Percentiles rank a stretch among this genome's conserved stretches.
Evolutionary conservation across 2,797 vertebrate genomes (phyloP).

Genomic region (Sebastes trivittatus): DNA sequence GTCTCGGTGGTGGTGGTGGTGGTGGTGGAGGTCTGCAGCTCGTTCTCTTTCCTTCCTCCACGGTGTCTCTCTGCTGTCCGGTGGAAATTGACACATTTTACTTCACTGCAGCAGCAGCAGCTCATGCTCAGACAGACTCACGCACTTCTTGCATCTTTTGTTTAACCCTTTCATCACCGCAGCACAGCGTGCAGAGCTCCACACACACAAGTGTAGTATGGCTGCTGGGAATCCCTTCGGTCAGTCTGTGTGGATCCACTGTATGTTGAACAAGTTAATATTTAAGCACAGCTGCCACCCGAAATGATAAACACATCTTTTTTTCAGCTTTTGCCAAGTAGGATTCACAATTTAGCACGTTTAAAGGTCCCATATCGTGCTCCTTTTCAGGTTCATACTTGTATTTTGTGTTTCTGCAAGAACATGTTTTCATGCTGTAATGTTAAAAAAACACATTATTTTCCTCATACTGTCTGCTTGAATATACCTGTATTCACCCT

Average conservation of each 20-base stretch:
- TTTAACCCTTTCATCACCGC: conserved; percentile 69
- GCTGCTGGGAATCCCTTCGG: not conserved
- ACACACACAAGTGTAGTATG: not conserved
- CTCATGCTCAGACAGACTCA: conserved; percentile 77
- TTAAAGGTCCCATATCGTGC: no score
- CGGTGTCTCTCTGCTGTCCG: conserved; percentile 62
- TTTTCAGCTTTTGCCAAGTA: no score
- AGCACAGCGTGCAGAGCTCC: not conserved
- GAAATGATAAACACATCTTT: no score
- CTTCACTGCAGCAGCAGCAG: conserved; percentile 79
- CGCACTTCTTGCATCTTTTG: conserved; percentile 46
- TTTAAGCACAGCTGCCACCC: no score
- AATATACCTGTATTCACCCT: no score
- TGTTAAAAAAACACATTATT: no score
- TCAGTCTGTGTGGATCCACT: not conserved
- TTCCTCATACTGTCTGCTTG: no score
- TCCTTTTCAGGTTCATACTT: no score
- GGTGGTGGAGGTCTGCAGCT: conserved; percentile 2
- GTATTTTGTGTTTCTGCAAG: rapidly evolving
- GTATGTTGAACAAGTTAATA: no score
- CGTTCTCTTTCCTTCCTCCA: conserved; percentile 14
- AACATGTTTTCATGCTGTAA: no score
- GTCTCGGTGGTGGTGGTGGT: conserved; percentile 8
- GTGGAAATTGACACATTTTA: conserved; percentile 80
- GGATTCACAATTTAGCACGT: no score